Percentiles rank a stretch among this genome's conserved stretches.
Conservation (phyloP, 2,888 invertebrate genomes). For the Plagodis pulveraria region DNA sequence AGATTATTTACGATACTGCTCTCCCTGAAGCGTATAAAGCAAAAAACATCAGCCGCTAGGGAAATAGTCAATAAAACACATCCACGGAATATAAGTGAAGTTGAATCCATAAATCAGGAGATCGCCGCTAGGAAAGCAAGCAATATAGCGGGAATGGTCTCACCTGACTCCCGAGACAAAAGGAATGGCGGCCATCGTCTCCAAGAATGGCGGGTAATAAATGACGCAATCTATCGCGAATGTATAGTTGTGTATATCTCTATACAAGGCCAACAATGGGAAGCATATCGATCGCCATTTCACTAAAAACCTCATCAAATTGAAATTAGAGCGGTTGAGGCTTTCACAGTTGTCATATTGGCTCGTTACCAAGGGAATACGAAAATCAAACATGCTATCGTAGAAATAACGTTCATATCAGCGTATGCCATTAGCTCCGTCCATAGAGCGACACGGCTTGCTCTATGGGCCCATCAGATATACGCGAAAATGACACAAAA, state of each 20-base stretch:
- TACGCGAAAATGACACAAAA: too few species aligned
- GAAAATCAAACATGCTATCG: not conserved
- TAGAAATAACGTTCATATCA: too few species aligned
- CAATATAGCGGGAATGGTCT: conserved; percentile 50
- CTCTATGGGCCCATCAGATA: too few species aligned
- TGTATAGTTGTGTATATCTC: conserved; percentile 21
- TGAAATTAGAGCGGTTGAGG: conserved; percentile 53
- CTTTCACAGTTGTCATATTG: conserved; percentile 49
- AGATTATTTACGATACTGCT: conserved; percentile 50
- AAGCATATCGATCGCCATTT: conserved; percentile 52
- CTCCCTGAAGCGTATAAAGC: conserved; percentile 46
- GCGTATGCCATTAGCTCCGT: too few species aligned
- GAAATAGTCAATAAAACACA: conserved; percentile 54
- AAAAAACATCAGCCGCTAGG: conserved; percentile 50
- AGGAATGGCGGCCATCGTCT: conserved; percentile 47
- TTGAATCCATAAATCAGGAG: conserved; percentile 61
- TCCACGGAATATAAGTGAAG: conserved; percentile 45
- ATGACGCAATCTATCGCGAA: conserved; percentile 43
- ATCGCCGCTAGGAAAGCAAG: conserved; percentile 43
- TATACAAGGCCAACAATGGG: conserved; percentile 39
- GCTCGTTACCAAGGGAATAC: not conserved
- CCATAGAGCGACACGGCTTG: too few species aligned
- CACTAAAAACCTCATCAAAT: conserved; percentile 57
- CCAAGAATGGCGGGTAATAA: conserved; percentile 55
- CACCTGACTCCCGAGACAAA: conserved; percentile 63